Evolutionary conservation across 1,140 invertebrate genomes (phyloP), one percentile per base, ranked within the genome.

Genomic region (Hirudo medicinalis): DNA sequence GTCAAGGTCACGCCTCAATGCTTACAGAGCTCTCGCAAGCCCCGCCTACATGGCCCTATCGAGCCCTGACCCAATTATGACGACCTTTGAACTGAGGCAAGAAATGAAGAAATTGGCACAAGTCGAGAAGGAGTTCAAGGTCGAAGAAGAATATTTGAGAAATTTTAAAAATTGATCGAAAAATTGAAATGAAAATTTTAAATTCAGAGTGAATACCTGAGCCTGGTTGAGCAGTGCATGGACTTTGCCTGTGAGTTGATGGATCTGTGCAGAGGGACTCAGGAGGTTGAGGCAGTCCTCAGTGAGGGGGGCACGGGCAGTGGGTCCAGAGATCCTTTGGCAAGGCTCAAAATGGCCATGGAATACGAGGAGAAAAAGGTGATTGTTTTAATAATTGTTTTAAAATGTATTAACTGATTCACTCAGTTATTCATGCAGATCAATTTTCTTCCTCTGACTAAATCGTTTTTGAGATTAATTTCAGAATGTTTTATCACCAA

Each of bases 11-110:
- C 27, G 82, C n/a, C 72, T 83, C 15, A 81, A 82, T 73, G 79
- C 80, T 0, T 83, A 81, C 75, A 68, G 78, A 70, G 81, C 80
- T 0, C 75, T 82, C 71, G 78, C 81, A 2, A 83, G 82, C 72
- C 81, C 82, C 63, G 83, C 85, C 0, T 89, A 87, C 75, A 86
- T 89, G 72, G 87, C 87, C 49, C 84, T 88, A 72, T 85, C 84
- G 0, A 84, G 85, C 0, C 78, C 84, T 43, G 88, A 90, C 78
- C 88, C 88, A 0, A 86, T 89, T 63, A 79, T 88, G n/a, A 82
- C 84, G n/a, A 85, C 87, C 0, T 89, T 89, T 77, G 78, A 83
- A 71, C 79, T 89, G 25, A 83, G 84, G 0, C 73, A 79, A 2
- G 87, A 89, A 70, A 78, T 89, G 29, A 75, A 75, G 71, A 75